Evolutionary conservation across 2,113 vertebrate species (phyloP), one percentile per base, ranked within the genome.

Genomic region (Colinus virginianus): DNA sequence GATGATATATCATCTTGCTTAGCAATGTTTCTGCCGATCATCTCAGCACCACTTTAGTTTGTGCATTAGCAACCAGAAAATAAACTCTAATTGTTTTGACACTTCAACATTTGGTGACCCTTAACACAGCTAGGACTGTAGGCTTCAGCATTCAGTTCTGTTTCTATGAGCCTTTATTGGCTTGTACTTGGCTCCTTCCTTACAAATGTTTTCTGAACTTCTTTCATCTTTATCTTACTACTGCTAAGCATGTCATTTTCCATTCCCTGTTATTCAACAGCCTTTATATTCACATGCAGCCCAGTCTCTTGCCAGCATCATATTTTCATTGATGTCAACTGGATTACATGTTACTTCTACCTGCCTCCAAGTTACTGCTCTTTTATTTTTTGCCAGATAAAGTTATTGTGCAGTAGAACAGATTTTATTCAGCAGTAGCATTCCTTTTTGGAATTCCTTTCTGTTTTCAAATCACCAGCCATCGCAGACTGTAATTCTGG

Each of bases 291-390:
- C 84, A 76, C 12, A 81, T 17, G 12, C 69, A 94, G 58, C 66
- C 82, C 77, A 74, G 32, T 90, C 78, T 91, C 85, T 94, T 71
- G 63, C 82, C 68, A 53, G 51, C 34, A 84, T 82, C 70, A 68
- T 63, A 81, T 82, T 56, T 84, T 92, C 69, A 67, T 93, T 84
- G 69, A 8, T 67, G 78, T 68, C 76, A 87, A 53, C 87, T 64
- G 91, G 84, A 93, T 96, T 92, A 87, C 78, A 90, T 8, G 56
- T 91, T 96, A 86, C 90, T 96, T 78, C 89, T 82, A 88, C 91
- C 91, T 93, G 64, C 91, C 78, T 83, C 79, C 61, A 38, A 94
- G 71, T 90, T 38, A 23, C 79, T 26, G 40, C 76, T 94, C 72
- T 55, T 87, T 93, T 85, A 90, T 63, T 26, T 63, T 63, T 28